Percentiles rank a stretch among this genome's conserved stretches.
Conservation (phyloP, 2,888 invertebrate genomes). For the Eurytoma californica region DNA sequence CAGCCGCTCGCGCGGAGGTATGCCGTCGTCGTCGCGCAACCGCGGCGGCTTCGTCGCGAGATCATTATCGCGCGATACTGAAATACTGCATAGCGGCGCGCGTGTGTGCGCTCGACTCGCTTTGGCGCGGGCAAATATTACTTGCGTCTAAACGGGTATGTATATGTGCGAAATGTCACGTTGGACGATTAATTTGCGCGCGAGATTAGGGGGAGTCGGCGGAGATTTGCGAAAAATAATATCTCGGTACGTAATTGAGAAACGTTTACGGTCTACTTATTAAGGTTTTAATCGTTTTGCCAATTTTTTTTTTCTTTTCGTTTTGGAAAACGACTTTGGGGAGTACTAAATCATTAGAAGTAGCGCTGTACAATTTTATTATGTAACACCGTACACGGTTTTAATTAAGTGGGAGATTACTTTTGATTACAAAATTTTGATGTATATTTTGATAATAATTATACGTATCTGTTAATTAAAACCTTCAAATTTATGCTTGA, state of each 20-base stretch:
- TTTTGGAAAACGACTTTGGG: no score
- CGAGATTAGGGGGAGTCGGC: neutral
- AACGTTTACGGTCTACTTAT: conserved; percentile 5
- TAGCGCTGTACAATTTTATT: no score
- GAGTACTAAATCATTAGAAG: no score
- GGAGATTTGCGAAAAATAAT: no score
- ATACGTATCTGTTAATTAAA: no score
- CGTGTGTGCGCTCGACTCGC: neutral
- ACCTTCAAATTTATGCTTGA: no score
- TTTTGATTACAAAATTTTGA: no score
- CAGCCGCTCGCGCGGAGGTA: neutral
- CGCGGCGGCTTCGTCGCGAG: neutral
- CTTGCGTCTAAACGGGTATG: neutral
- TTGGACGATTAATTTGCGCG: neutral
- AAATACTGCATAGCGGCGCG: neutral
- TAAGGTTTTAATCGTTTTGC: neutral
- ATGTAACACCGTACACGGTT: no score
- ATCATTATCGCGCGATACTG: conserved; percentile 4
- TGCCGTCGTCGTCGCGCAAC: neutral
- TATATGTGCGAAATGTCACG: neutral
- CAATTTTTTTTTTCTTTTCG: neutral
- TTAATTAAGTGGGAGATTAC: no score
- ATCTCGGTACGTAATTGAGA: neutral
- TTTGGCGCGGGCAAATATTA: neutral
- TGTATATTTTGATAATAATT: no score